phyloP scores from a whole-genome alignment of 2,797 vertebrate genomes.

The Holocentrus rufus region DNA sequence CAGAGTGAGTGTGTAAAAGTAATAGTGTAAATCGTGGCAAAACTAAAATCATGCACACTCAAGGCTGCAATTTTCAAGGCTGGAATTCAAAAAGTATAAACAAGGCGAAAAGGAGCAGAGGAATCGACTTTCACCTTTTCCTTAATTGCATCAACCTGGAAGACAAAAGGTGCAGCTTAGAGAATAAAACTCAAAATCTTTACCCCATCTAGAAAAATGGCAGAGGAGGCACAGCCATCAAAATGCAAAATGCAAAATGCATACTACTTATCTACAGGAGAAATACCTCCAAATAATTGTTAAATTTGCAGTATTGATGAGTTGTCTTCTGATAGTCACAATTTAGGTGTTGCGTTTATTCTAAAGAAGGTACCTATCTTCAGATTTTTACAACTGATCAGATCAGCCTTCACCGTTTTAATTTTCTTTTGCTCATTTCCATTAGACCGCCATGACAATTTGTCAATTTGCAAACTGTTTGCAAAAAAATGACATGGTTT shows the following conservation, averaged over 20 bases:
- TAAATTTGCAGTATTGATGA: too few relatives aligned
- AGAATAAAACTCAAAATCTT: constrained; percentile 45
- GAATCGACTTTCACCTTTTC: constrained; percentile 95
- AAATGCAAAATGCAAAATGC: not conserved
- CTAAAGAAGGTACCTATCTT: not conserved
- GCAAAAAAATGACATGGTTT: not conserved
- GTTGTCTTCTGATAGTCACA: not conserved
- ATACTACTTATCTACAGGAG: not conserved
- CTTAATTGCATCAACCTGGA: constrained; percentile 97
- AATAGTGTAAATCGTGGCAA: constrained; percentile 80
- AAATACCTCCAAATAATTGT: not conserved
- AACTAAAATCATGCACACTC: constrained; percentile 89
- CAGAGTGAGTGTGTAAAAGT: constrained; percentile 77
- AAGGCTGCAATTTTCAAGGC: constrained; percentile 88
- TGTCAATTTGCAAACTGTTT: not conserved
- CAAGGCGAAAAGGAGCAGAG: constrained; percentile 76
- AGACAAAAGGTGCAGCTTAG: constrained; percentile 88
- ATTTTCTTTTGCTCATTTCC: not conserved
- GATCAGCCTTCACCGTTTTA: too few relatives aligned
- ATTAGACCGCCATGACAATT: not conserved
- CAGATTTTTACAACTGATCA: not conserved
- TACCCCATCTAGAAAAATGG: constrained; percentile 19
- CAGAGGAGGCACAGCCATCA: constrained; percentile 3
- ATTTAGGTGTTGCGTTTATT: not conserved
- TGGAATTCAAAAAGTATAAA: constrained; percentile 55